A percentile compares a stretch with the other conserved stretches of the same genome.
phyloP scores from a whole-genome alignment of 2,797 vertebrate genomes.

The Rhinichthys osculus region DNA sequence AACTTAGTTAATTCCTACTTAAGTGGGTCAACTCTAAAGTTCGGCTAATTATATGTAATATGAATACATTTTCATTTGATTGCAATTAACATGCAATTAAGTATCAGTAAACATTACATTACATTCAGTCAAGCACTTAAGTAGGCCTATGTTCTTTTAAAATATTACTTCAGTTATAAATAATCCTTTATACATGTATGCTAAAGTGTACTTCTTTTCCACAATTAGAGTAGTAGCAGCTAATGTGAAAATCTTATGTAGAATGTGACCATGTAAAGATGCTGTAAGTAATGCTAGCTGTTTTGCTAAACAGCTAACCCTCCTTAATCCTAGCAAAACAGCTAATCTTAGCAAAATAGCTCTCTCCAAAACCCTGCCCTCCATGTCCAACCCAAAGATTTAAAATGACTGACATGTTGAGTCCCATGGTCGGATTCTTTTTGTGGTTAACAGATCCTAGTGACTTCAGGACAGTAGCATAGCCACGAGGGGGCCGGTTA shows the following conservation, averaged over 20 bases:
- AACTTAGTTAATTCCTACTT: neutral
- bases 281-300: neutral
- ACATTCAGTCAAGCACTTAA: neutral
- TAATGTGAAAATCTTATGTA: neutral
- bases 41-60: neutral
- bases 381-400: neutral
- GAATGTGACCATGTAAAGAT: neutral
- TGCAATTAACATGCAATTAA: neutral
- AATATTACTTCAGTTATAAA: neutral
- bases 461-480: neutral
- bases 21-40: neutral
- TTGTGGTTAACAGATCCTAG: neutral
- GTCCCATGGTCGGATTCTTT: neutral
- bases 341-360: neutral
- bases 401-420: neutral
- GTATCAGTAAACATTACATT: neutral
- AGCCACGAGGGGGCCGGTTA: too few species aligned
- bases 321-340: neutral
- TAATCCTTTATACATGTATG: neutral
- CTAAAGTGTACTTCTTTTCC: too few species aligned
- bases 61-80: neutral
- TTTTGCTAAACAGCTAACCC: constrained; percentile 1
- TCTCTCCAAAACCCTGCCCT: neutral
- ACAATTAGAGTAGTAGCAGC: neutral
- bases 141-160: neutral